Evolutionary conservation across 2,113 vertebrate genomes (phyloP), one percentile per base, ranked within the genome.

Genomic region (Clupea harengus): DNA sequence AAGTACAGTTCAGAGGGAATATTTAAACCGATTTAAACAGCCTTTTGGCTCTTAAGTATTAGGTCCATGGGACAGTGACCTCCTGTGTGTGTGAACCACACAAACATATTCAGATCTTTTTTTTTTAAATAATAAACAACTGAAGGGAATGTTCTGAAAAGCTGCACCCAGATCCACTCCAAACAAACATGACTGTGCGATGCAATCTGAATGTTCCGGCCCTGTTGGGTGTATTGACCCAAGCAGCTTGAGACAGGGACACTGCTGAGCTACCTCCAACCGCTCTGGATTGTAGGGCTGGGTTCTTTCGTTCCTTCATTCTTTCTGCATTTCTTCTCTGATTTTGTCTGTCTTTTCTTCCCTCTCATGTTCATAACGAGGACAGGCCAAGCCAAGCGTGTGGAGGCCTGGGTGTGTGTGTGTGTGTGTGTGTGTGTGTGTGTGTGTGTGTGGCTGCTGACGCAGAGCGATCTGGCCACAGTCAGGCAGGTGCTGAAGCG

Each of bases 161-260:
- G 84, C 83, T 83, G 81, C 85, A 81, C 81, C 49, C 54, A n/a
- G 82, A 86, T 89, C 67, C 64, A 86, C 67, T 81, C 82, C 86
- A 89, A 90, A 88, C 88, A 87, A 87, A 87, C 83, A 83, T 11
- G 10, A 6, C 45, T 60, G 83, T 75, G 54, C 13, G 86, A 82
- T 57, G 44, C 84, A 57, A 82, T 85, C 85, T 78, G 86, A 86
- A 88, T 88, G 85, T 90, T 90, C 85, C 89, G 86, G 85, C 83
- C 84, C 28, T 85, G 67, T 81, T 87, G 82, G 85, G 86, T 85
- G 82, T 88, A 84, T 86, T 85, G 85, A 89, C 85, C 82, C 45
- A 81, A 88, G 67, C 45, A 22, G 28, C 82, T 32, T 49, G 81
- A 82, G 45, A 28, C 81, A 50, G 25, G 13, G 9, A 3, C 57